Base-by-base conservation (phyloP, 2,113 vertebrate genomes). In the Trematomus loennbergii region DNA sequence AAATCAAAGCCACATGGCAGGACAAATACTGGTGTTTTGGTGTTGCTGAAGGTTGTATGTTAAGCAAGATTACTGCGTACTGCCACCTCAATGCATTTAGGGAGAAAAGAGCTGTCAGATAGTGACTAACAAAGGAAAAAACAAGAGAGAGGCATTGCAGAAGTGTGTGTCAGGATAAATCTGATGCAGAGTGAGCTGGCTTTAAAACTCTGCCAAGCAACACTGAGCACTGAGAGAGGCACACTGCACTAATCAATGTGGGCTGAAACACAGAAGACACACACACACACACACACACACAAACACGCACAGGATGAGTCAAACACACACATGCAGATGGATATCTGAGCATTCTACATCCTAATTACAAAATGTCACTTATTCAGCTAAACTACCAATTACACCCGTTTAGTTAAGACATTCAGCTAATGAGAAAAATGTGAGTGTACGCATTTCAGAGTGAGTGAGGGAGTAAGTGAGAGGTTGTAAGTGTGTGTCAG, bases 331-430 rank as follows among this genome's bases (percentile, higher is more conserved):
- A 43, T 20, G 36, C 62, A 69, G 22, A 83, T 12, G 3, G 52
- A 82, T 70, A 63, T 76, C 61, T 52, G 59, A 55, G 82, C 71
- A 81, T 65, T 75, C 78, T 83, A 81, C 74, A 75, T 50, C 48
- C 68, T 66, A 84, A 82, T 81, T 84, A 89, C 29, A 50, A 79
- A 79, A 79, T 75, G 75, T 64, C 59, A 84, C 69, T 78, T 79
- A 76, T 79, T 87, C 71, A 69, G 49, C 73, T 50, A 12, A 89
- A 81, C 68, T 67, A 88, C 58, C n/a, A 71, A 73, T 78, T 86
- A 72, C 62, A 62, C 8, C 45, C 59, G 71, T 81, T 84, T 82
- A 77, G 70, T 11, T 1, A 72, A 73, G 66, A 88, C 62, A 75
- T 80, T 78, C 29, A 50, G 62, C 36, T 71, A 85, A 85, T 81